Base-by-base conservation (phyloP, 2,113 vertebrate genomes). In the Pterocles gutturalis region DNA sequence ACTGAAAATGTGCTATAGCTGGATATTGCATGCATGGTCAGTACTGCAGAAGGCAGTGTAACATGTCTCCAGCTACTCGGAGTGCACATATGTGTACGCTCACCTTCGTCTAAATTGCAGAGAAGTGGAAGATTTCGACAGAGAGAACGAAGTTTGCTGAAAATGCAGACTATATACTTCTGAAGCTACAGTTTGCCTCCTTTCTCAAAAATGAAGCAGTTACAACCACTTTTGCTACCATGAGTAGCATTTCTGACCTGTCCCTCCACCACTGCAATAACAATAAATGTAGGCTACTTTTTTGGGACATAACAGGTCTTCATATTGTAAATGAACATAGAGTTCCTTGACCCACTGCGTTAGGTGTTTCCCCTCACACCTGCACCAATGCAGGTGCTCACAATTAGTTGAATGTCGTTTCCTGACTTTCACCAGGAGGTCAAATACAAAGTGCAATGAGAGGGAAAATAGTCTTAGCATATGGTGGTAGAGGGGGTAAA, bases 371-470 rank as follows among this genome's bases (percentile, higher is more conserved):
- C 41, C 15, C 20, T 84, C 84, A 96, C 46, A 55, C 87, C 90
- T 97, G 83, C 91, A 94, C 62, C 26, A 72, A 28, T 84, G 75
- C 90, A 96, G 79, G 76, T 84, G 89, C 69, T 91, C 77, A 55
- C 86, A 69, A n/a, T 85, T 89, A 94, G 61, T 54, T 97, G 93
- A 69, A 60, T 91, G 87, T 83, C 95, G 36, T 93, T 97, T 96
- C 57, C 82, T 93, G 93, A 92, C 86, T 94, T 97, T 53, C 53
- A 75, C 80, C 82, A 66, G 82, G 53, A 97, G 82, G 87, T 97
- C 83, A 96, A 95, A 69, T 65, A 57, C 53, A 66, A 94, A 92
- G 82, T 14, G 9, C 43, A 80, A 18, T 20, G 60, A 85, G 77
- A 83, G 75, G 78, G 94, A 92, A 97, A 95, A 83, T 78, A 91